phyloP scores from a whole-genome alignment of 2,113 vertebrate genomes.

The Girardinichthys multiradiatus region DNA sequence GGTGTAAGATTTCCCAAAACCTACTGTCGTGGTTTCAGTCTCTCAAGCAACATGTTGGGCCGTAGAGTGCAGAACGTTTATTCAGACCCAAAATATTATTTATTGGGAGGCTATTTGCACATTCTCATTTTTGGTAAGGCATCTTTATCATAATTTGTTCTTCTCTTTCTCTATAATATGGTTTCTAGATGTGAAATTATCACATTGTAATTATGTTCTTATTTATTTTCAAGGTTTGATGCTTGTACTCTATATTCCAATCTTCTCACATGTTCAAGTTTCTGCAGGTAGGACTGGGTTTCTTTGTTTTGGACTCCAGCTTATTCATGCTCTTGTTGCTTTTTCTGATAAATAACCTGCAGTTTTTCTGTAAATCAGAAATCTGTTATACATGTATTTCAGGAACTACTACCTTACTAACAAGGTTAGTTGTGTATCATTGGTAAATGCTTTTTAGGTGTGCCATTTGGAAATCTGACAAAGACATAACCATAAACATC shows the following conservation, averaged over 20 bases:
- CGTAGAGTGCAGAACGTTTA: not conserved
- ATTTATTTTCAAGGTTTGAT: conserved; percentile 40
- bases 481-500: too few species aligned
- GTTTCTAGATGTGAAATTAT: not conserved
- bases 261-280: not conserved
- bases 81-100: not conserved
- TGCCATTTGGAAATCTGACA: not conserved
- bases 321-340: too few species aligned
- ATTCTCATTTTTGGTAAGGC: conserved; percentile 43
- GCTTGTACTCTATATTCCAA: not conserved
- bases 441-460: not conserved
- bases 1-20: conserved; percentile 3
- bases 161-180: not conserved
- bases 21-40: conserved; percentile 21
- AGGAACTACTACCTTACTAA: too few species aligned
- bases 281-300: conserved; percentile 1
- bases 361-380: too few species aligned
- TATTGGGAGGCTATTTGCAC: not conserved
- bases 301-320: not conserved
- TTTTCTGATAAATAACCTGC: too few species aligned
- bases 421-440: too few species aligned
- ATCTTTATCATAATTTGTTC: not conserved
- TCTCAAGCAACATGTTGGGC: conserved; percentile 22
- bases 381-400: too few species aligned
- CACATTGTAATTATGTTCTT: not conserved